These are phyloP conservation scores for Scolopax rusticola DNA, from an alignment of 2,797 vertebrate species.

Conservation along the genomic window DNA sequence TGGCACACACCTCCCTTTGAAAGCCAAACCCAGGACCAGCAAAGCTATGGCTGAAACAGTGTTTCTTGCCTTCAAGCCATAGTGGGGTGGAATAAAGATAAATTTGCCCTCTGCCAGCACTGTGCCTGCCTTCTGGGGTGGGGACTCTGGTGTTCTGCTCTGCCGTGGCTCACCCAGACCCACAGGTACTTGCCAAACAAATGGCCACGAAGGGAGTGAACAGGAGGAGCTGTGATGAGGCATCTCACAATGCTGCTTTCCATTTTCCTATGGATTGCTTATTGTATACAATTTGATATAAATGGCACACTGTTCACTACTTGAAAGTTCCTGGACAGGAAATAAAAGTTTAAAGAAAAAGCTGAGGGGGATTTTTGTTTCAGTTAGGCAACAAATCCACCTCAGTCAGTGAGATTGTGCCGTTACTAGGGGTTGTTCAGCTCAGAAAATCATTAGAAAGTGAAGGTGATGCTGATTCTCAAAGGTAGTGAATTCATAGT, in stretches of 20 bases:
- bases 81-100: not conserved
- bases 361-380: not conserved
- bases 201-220: not conserved
- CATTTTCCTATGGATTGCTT: not conserved
- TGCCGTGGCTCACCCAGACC: not conserved
- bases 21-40: not conserved
- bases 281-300: not conserved
- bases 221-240: accelerated
- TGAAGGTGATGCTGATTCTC: not conserved
- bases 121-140: not conserved
- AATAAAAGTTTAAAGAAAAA: not conserved
- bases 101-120: not conserved
- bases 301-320: not conserved
- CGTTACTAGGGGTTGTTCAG: not conserved
- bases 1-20: not conserved
- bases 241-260: not conserved
- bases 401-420: not conserved
- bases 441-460: not conserved
- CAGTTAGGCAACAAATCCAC: not conserved
- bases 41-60: not conserved
- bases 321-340: not conserved
- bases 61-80: not conserved
- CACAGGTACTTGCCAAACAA: accelerated
- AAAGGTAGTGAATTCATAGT: not conserved
- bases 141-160: not conserved